These are phyloP conservation scores for Phoenoteleia sp. DNA, from an alignment of 2,888 invertebrate species.

Conservation along the genomic window DNA sequence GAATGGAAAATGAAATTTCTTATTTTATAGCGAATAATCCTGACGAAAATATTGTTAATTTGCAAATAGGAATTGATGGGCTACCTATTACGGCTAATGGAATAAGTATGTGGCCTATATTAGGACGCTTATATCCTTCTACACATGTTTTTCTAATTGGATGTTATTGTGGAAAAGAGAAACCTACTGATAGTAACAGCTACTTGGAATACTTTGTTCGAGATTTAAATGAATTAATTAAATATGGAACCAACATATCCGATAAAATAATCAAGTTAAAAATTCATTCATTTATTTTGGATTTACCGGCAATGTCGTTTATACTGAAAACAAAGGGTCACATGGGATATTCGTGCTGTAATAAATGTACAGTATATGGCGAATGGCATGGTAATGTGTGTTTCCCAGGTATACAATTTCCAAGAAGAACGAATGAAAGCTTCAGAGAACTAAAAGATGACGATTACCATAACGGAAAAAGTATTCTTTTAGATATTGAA, in stretches of 20 bases:
- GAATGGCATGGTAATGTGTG: background rate
- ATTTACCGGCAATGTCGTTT: conserved; percentile 23
- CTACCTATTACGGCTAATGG: background rate
- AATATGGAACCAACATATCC: background rate
- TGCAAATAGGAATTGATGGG: conserved; percentile 10
- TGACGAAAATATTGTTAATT: background rate
- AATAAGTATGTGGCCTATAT: background rate
- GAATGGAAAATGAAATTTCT: background rate
- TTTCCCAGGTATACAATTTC: conserved; percentile 5
- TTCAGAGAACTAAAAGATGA: background rate
- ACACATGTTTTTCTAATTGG: background rate
- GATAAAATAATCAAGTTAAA: background rate
- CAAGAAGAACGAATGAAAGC: conserved; percentile 16
- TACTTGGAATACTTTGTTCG: background rate
- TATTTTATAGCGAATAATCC: background rate
- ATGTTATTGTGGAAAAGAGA: conserved; percentile 1
- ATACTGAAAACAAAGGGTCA: conserved; percentile 25
- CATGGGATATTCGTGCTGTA: conserved; percentile 18
- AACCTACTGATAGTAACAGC: background rate
- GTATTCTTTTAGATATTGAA: background rate
- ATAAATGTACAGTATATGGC: conserved; percentile 25
- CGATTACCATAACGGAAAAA: conserved; percentile 5
- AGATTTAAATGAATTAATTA: background rate
- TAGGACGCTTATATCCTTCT: conserved; percentile 1
- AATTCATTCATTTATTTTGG: conserved; percentile 28